A percentile compares a stretch with the other conserved stretches of the same genome.
Conservation (phyloP, 2,797 vertebrate species). For the Ciconia nigra region DNA sequence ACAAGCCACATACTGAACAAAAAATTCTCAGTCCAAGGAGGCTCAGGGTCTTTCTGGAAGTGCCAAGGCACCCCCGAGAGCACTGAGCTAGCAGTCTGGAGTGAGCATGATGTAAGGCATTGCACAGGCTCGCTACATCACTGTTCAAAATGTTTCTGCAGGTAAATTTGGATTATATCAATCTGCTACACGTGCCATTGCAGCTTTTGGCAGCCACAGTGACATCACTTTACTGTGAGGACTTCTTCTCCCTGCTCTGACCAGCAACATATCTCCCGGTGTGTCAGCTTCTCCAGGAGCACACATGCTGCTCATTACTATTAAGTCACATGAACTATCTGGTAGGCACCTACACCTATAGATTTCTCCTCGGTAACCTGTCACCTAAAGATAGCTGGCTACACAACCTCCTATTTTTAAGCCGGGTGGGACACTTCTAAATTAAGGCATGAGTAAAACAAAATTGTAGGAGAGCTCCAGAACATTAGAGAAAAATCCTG, state of each 20-base stretch:
- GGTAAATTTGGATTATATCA: neutral
- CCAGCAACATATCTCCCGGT: neutral
- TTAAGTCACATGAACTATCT: neutral
- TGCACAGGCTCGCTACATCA: neutral
- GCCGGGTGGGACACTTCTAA: constrained; percentile 19
- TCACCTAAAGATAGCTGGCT: constrained; percentile 35
- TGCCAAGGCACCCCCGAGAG: neutral
- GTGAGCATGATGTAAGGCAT: fast-evolving
- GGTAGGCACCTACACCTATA: neutral
- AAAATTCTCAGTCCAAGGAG: neutral
- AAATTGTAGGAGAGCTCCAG: constrained; percentile 40
- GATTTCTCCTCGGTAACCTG: constrained; percentile 24
- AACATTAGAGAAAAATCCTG: constrained; percentile 36
- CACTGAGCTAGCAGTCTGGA: neutral
- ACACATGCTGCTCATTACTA: neutral
- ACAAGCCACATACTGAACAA: neutral
- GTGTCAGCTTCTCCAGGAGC: neutral
- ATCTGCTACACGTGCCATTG: fast-evolving
- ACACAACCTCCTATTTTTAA: constrained; percentile 37
- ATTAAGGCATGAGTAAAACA: constrained; percentile 37
- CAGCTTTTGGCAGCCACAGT: neutral
- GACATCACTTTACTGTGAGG: neutral
- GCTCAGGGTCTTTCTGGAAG: neutral
- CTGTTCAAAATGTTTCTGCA: neutral
- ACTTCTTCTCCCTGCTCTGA: neutral